These are phyloP conservation scores for Maconellicoccus hirsutus DNA, from an alignment of 1,140 invertebrate species.

Conservation along the genomic window DNA sequence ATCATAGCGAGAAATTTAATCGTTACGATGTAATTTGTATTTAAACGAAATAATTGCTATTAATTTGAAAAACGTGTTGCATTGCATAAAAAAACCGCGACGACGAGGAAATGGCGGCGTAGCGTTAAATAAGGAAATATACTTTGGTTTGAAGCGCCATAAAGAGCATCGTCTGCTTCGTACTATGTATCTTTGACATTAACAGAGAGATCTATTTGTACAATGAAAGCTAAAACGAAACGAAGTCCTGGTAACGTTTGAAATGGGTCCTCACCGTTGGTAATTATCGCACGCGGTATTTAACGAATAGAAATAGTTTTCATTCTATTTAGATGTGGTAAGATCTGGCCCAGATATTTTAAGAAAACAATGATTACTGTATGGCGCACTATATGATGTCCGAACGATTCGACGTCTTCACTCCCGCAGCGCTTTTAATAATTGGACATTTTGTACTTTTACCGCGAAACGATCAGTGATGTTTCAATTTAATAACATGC, in stretches of 20 bases:
- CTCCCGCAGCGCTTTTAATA: not conserved
- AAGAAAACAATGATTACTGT: not conserved
- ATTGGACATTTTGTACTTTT: not conserved
- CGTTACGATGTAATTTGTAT: too few species aligned
- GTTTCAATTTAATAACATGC: not conserved
- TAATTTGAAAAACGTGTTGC: too few species aligned
- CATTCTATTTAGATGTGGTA: not conserved
- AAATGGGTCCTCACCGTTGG: not conserved
- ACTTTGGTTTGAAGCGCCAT: too few species aligned
- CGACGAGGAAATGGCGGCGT: too few species aligned
- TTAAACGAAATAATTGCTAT: too few species aligned
- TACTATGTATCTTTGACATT: too few species aligned
- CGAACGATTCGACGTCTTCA: not conserved
- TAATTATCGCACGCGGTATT: not conserved
- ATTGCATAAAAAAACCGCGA: too few species aligned
- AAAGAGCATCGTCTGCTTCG: too few species aligned
- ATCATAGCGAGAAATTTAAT: too few species aligned
- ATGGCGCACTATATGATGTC: not conserved
- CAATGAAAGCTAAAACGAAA: not conserved
- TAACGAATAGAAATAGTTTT: conserved; percentile 6
- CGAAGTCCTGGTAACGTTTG: not conserved
- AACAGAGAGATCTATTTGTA: not conserved
- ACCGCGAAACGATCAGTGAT: not conserved
- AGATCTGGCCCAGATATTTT: conserved; percentile 3
- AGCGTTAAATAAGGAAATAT: too few species aligned